These are phyloP conservation scores for Cynocephalus volans DNA, from an alignment of 2,113 vertebrate genomes.

Conservation along the genomic window DNA sequence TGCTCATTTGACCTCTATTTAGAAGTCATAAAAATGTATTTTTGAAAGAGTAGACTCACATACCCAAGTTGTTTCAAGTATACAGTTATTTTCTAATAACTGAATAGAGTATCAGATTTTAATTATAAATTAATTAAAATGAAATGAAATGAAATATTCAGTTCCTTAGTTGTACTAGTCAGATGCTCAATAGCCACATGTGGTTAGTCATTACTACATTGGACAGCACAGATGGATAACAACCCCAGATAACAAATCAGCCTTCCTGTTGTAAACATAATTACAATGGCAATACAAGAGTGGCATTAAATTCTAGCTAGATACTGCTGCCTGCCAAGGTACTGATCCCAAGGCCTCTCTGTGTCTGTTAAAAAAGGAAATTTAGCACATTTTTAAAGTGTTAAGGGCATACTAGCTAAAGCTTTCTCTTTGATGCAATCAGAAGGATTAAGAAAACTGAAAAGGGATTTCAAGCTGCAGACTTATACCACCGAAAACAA, in stretches of 20 bases:
- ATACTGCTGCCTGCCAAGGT: neutral
- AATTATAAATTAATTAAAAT: conserved; percentile 37
- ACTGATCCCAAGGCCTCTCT: neutral
- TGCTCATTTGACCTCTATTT: neutral
- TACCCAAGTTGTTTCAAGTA: neutral
- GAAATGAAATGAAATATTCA: conserved; percentile 31
- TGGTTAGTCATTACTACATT: too few relatives aligned
- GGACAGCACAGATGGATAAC: neutral
- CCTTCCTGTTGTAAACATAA: conserved; percentile 1
- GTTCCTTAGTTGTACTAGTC: neutral
- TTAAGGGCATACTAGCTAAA: neutral
- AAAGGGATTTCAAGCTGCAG: neutral
- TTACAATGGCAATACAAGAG: neutral
- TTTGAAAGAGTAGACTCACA: conserved; percentile 12
- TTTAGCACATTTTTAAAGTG: conserved; percentile 33
- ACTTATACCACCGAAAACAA: neutral
- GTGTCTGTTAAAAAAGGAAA: conserved; percentile 1
- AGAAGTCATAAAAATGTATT: conserved; percentile 25
- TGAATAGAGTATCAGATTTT: neutral
- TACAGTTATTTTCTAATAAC: conserved; percentile 46
- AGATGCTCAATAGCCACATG: neutral
- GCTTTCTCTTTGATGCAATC: neutral
- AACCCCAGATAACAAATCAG: neutral
- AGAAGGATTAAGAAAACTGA: neutral
- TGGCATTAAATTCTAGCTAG: neutral